Base-by-base conservation (phyloP, 2,888 invertebrate species). In the Epinotia nisella region DNA sequence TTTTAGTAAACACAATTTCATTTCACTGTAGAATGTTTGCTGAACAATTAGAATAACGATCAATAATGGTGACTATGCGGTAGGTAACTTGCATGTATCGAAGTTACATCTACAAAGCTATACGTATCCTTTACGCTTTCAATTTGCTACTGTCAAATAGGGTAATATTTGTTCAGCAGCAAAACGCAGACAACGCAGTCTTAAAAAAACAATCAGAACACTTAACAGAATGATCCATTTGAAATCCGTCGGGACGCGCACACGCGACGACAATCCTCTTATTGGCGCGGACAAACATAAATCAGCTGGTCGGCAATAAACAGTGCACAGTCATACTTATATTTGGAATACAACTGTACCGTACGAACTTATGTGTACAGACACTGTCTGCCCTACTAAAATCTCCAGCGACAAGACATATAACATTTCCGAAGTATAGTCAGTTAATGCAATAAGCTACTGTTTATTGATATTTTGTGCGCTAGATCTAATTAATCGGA, bases 251-350 rank as follows among this genome's bases (percentile, higher is more conserved):
- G 51, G 17, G 66, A 60, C 17, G 53, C 61, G 60, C 66, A 60
- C 55, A 65, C 71, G 59, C 71, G 66, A 58, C 58, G 70, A 56
- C 71, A 67, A 71, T 71, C 60, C 55, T 71, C 71, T 71, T 71
- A 71, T 71, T 71, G 71, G 70, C 56, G 66, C 58, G 65, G 66
- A 66, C 24, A 24, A 56, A 67, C 66, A 61, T 71, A 71, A 71
- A 71, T 71, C 71, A 71, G 71, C 71, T 67, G 71, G 61, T 60
- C 71, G 71, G 71, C 71, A 61, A 61, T 71, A 71, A 71, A 67
- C 58, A 61, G 59, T 59, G 45, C n/a, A 15, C 62, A 71, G 66
- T 61, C 66, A 58, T 55, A 60, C 45, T 53, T 71, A 71, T 71
- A 71, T 71, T 67, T 66, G 71, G 71, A 66, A 55, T 61, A 60